Percentiles rank a stretch among this genome's conserved stretches.
phyloP scores from a whole-genome alignment of 2,113 vertebrate genomes.

The Eretmochelys imbricata region DNA sequence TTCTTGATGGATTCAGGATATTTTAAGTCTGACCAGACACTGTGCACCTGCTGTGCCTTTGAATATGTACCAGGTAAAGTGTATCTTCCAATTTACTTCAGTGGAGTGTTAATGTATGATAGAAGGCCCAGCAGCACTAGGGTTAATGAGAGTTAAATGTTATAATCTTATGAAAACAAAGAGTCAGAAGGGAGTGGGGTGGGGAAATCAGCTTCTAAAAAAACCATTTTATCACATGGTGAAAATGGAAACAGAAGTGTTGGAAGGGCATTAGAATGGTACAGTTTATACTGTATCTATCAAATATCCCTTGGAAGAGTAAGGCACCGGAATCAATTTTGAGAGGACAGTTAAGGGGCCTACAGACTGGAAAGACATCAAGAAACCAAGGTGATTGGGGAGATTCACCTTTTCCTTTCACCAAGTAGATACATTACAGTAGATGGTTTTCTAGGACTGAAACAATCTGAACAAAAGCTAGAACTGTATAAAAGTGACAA shows the following conservation, averaged over 20 bases:
- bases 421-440: neutral
- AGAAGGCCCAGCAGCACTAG: too few species aligned
- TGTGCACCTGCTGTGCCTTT: neutral
- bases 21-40: neutral
- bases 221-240: neutral
- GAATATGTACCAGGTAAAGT: neutral
- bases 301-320: neutral
- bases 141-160: neutral
- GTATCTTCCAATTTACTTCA: neutral
- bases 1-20: neutral
- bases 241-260: neutral
- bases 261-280: neutral
- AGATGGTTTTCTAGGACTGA: neutral
- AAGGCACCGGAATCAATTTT: neutral
- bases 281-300: neutral
- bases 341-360: neutral
- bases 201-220: neutral
- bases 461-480: neutral
- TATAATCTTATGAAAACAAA: neutral
- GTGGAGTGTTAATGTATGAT: neutral
- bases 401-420: neutral
- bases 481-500: neutral
- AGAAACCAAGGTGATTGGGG: neutral
- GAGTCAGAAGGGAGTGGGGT: neutral
- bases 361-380: neutral